phyloP scores from a whole-genome alignment of 2,797 vertebrate species.

The Gobio occitaniae region DNA sequence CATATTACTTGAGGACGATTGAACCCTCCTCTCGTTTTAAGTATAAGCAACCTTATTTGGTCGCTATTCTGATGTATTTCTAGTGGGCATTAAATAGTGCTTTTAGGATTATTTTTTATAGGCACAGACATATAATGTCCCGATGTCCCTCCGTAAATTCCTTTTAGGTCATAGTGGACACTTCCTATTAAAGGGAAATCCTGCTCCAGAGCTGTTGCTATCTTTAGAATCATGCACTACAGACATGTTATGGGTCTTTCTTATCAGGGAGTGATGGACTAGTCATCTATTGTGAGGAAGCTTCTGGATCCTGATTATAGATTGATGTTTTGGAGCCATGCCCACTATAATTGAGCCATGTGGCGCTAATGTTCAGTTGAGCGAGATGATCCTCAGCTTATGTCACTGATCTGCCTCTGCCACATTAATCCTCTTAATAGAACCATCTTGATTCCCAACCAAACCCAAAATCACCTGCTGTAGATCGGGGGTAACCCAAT shows the following conservation, averaged over 20 bases:
- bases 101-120: slow-evolving; percentile 31
- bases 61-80: not conserved
- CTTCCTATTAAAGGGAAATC: not conserved
- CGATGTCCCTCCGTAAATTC: slow-evolving; percentile 7
- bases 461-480: slow-evolving; percentile 69
- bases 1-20: not conserved
- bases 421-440: slow-evolving; percentile 79
- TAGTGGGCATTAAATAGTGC: not conserved
- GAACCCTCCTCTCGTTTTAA: not conserved
- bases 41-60: not conserved
- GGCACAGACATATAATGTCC: not conserved
- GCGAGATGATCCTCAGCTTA: slow-evolving; percentile 74
- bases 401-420: slow-evolving; percentile 71
- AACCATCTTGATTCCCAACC: slow-evolving; percentile 60
- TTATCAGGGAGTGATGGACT: not conserved
- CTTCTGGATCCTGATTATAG: not conserved
- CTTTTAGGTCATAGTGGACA: not conserved
- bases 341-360: slow-evolving; percentile 44
- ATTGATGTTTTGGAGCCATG: slow-evolving; percentile 31
- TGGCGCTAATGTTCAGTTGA: slow-evolving; percentile 71
- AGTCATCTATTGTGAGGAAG: not conserved
- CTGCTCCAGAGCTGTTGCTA: not conserved
- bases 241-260: not conserved
- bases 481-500: not conserved
- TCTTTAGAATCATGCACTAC: not conserved